These are phyloP conservation scores for Enteromius treurensis DNA, from an alignment of 2,797 vertebrate genomes.

Conservation along the genomic window DNA sequence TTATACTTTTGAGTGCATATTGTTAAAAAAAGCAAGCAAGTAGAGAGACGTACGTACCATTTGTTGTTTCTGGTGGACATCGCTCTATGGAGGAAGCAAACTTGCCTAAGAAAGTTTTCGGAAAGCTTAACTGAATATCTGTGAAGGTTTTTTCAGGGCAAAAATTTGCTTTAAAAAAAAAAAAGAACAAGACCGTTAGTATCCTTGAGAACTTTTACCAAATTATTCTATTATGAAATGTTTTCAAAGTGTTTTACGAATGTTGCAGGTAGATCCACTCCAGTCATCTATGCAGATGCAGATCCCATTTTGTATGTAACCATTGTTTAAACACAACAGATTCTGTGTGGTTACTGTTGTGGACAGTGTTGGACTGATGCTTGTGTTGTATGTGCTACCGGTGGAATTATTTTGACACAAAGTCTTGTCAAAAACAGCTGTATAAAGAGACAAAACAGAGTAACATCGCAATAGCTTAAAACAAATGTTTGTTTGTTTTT, in stretches of 20 bases:
- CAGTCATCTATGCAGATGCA: constrained; percentile 18
- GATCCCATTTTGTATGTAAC: background rate
- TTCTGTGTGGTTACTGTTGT: too few species aligned
- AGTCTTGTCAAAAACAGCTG: too few species aligned
- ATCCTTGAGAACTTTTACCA: background rate
- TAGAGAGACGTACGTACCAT: constrained; percentile 16
- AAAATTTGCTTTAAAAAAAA: constrained; percentile 18
- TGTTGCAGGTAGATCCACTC: background rate
- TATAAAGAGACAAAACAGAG: too few species aligned
- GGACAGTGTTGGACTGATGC: too few species aligned
- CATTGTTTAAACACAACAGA: background rate
- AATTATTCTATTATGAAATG: background rate
- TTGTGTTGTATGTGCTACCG: too few species aligned
- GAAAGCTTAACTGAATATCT: rapidly evolving
- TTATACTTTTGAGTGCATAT: background rate
- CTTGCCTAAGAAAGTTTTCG: constrained; percentile 11
- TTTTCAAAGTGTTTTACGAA: background rate
- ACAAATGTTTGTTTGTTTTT: too few species aligned
- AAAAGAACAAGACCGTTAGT: background rate
- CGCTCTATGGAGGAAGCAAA: background rate
- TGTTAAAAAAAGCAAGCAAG: background rate
- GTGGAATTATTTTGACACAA: too few species aligned
- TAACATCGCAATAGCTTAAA: too few species aligned
- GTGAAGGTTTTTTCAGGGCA: rapidly evolving
- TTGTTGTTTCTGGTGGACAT: background rate